A percentile compares a stretch with the other conserved stretches of the same genome.
Evolutionary conservation across 1,140 invertebrate genomes (phyloP).

Genomic region (Pseudomyrmex sp.): DNA sequence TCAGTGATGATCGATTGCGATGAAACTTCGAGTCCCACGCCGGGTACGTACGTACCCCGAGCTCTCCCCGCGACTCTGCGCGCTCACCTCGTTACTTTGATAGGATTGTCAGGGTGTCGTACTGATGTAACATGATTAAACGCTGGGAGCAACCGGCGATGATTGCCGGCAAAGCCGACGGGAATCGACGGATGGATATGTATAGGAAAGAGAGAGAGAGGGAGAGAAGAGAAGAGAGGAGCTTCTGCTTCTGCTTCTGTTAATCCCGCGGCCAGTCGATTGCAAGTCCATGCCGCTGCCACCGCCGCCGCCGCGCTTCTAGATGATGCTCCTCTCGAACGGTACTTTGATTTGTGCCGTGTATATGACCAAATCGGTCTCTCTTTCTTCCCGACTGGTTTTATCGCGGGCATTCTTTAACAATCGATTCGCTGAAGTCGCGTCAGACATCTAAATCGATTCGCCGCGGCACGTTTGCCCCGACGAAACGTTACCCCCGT

Average conservation of each 20-base stretch:
- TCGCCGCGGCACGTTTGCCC: not conserved
- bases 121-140: slow-evolving; percentile 48
- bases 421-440: slow-evolving; percentile 16
- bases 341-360: slow-evolving; percentile 41
- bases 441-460: slow-evolving; percentile 28
- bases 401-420: slow-evolving; percentile 26
- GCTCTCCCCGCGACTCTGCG: not conserved
- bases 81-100: slow-evolving; percentile 56
- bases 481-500: not conserved
- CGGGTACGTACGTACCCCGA: not conserved
- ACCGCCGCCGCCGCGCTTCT: not conserved
- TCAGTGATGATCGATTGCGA: slow-evolving; percentile 57
- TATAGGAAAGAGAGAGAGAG: too few relatives aligned
- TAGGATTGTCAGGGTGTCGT: slow-evolving; percentile 52
- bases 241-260: slow-evolving; percentile 29
- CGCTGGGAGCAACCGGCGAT: slow-evolving; percentile 46
- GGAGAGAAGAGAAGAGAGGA: not conserved
- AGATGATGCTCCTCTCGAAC: slow-evolving; percentile 14
- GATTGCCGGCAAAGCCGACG: slow-evolving; percentile 50
- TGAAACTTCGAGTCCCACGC: slow-evolving; percentile 46
- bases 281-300: not conserved
- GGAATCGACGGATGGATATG: slow-evolving; percentile 7
- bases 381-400: not conserved
- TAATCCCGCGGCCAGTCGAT: not conserved
- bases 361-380: slow-evolving; percentile 23